Base-by-base conservation (phyloP, 2,888 invertebrate species). In the Chirona hameri region DNA sequence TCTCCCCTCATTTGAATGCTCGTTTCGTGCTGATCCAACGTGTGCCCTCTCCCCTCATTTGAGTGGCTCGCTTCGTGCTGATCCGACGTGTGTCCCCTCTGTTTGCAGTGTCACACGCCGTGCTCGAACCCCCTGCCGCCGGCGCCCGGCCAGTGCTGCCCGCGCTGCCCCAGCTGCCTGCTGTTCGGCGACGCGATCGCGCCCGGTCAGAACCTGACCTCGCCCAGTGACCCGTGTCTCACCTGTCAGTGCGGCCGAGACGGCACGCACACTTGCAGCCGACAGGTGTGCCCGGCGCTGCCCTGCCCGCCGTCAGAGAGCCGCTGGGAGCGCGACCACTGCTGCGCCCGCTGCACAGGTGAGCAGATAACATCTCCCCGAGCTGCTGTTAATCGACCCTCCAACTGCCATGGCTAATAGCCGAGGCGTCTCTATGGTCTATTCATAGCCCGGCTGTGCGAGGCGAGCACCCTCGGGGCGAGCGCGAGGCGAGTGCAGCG, bases 321-420 rank as follows among this genome's bases (percentile, higher is more conserved):
- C 1, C 1, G 24, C 24, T 24, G 76, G 2, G 46, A 76, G 14
- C 76, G 39, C 1, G 76, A 39, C 14, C 76, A 46, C 7, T 76
- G 76, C 76, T 76, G 76, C 46, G 21, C 3, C 39, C 18, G 76
- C 18, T 76, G 76, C 27, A 76, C 39, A 76, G 76, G 76, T 76
- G 18, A 52, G 52, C 18, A 52, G 12, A 52, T 18, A 52, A 12
- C 52, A 39, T 39, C 39, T 39, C 39, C 39, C 39, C 2, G 39
- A 39, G 39, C 39, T 39, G 39, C 39, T 39, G 39, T 39, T 39
- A 39, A 39, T 39, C 39, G 39, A 39, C 4, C 39, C 39, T 39
- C 39, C 39, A 39, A 39, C 39, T 39, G 39, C 39, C 39, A 39
- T 39, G 39, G 4, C 39, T 39, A 39, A 39, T 39, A 39, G 39